Evolutionary conservation across 2,113 vertebrate species (phyloP), one percentile per base, ranked within the genome.

Genomic region (Trematomus loennbergii): DNA sequence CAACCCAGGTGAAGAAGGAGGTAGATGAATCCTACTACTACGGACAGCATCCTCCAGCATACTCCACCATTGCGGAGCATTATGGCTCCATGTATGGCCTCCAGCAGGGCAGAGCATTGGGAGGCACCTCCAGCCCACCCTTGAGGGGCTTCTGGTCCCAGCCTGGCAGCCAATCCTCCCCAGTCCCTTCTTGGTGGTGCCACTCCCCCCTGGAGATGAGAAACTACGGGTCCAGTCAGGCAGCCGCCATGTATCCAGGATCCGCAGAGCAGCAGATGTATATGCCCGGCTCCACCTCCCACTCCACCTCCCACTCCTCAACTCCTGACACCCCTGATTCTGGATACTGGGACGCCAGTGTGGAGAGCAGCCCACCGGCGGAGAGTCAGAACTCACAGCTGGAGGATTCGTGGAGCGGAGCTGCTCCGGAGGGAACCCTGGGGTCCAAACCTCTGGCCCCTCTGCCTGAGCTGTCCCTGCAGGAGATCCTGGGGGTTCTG

Each of bases 401-500:
- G 79, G 88, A 86, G 12, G 83, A 76, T 1, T 87, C 84, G 2
- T 92, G 87, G 81, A 83, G 81, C 0, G 17, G 58, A 13, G 58
- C n/a, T 1, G 17, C 43, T 59, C 18, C 55, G 48, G 86, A 89
- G 2, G 11, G 72, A 2, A 11, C 45, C 9, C 16, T 11, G 13
- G 77, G 86, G 5, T 64, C 84, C 0, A 65, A 25, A 49, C 45
- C 20, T 55, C 81, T 81, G 0, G 57, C 68, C 8, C 83, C 89
- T 1, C 79, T 94, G 69, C 94, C 94, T 1, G 91, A 91, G 71
- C 84, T 94, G 58, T 93, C 93, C 59, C 74, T 95, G 59, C 91
- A 94, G 53, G 94, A 95, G 58, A 92, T 95, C 20, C 78, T 95
- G 69, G 85, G 79, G 4, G 94, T 92, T 75, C 71, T 95, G 74